Evolutionary conservation across 2,888 invertebrate genomes (phyloP), one percentile per base, ranked within the genome.

Genomic region (Ochropleura plecta): DNA sequence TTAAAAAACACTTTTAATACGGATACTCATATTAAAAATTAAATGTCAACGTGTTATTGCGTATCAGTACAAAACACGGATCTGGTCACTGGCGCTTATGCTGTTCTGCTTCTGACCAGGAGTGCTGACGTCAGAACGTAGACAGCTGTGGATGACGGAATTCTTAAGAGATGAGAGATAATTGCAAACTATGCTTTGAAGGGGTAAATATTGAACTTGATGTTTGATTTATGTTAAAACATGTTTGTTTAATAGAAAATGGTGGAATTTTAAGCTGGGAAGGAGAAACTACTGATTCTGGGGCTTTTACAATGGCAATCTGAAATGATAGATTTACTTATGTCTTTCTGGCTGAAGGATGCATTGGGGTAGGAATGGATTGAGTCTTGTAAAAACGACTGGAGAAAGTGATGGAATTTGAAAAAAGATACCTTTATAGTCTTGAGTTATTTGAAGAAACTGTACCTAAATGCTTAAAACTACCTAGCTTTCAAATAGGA

Each of bases 31-130:
- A 70, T 68, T 69, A 68, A 62, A 62, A 70, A 20, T 72, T 70
- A 85, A 85, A 85, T 85, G 86, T 84, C 86, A 85, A 78, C 70
- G 40, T 72, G 84, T 48, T 85, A 85, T 81, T 86, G 84, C 84
- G 86, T 86, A 70, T 84, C 40, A 46, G 55, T 49, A 73, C 48
- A 70, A 40, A 40, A 74, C 62, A 74, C 70, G 79, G 80, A 83
- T 86, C 83, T 83, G 64, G 78, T 76, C 63, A 57, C 53, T 57
- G 69, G 69, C 73, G 48, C 55, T 78, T 86, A 51, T 1, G 59
- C 20, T 55, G 59, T 74, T 84, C 20, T 59, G 70, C 40, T 67
- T 71, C 40, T 74, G n/a, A 46, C 55, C 40, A 42, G 46, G 53
- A 51, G 20, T 12, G 9, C 49, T 74, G 72, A 83, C 71, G 71